Percentiles rank a stretch among this genome's conserved stretches.
Evolutionary conservation across 2,888 invertebrate species (phyloP).

Genomic region (Calameuta filiformis): DNA sequence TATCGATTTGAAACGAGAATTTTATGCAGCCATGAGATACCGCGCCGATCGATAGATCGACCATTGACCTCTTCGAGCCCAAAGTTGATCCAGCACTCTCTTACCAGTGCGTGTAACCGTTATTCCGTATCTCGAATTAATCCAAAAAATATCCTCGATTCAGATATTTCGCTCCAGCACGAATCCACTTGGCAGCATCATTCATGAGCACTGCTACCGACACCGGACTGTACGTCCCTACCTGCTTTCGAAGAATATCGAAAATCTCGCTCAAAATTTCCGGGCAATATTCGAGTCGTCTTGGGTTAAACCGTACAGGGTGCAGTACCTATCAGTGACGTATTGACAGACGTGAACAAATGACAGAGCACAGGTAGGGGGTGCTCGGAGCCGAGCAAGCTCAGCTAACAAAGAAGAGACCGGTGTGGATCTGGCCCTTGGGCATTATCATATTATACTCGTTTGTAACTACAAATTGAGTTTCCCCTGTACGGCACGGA

Average conservation of each 20-base stretch:
- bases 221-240: background rate
- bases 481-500: constrained; percentile 57
- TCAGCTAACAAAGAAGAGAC: constrained; percentile 40
- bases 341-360: constrained; percentile 62
- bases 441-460: constrained; percentile 64
- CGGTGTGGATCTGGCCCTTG: constrained; percentile 9
- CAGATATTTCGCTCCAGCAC: background rate
- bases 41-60: background rate
- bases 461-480: constrained; percentile 65
- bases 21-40: background rate
- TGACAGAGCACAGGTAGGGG: constrained; percentile 54
- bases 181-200: background rate
- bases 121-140: background rate
- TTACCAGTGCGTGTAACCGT: background rate
- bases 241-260: background rate
- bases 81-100: background rate
- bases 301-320: background rate
- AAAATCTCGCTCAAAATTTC: constrained; percentile 11
- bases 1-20: background rate
- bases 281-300: constrained; percentile 14
- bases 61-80: background rate
- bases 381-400: constrained; percentile 26
- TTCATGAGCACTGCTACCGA: background rate
- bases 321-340: constrained; percentile 37
- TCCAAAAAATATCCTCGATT: background rate